These are phyloP conservation scores for Parnassius orleans DNA, from an alignment of 2,888 invertebrate species.

Conservation along the genomic window DNA sequence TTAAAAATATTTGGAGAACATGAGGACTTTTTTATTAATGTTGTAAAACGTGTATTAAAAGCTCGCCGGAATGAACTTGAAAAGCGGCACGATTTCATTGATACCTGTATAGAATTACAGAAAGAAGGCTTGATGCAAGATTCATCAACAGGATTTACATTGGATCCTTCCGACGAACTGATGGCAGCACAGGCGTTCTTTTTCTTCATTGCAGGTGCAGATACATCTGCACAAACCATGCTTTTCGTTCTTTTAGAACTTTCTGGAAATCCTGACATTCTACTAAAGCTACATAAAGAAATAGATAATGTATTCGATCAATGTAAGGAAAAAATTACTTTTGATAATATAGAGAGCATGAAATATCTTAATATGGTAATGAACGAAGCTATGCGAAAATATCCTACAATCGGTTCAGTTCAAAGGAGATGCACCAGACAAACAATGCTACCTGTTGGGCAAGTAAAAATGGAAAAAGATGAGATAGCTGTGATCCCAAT, in stretches of 20 bases:
- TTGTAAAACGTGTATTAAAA: constrained; percentile 36
- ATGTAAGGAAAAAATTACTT: constrained; percentile 46
- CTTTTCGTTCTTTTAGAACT: no score
- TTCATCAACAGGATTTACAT: constrained; percentile 7
- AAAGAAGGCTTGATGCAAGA: constrained; percentile 32
- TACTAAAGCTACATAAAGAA: constrained; percentile 45
- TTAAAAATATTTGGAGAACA: no score
- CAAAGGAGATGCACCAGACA: constrained; percentile 48
- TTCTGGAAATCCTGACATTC: constrained; percentile 48
- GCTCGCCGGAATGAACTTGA: constrained; percentile 36
- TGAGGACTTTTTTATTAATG: no score
- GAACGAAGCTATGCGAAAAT: constrained; percentile 64
- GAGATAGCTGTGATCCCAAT: constrained; percentile 35
- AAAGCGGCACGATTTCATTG: constrained; percentile 38
- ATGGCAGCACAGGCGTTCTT: no score
- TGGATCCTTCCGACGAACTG: no score
- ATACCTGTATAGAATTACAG: constrained; percentile 37
- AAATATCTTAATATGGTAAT: constrained; percentile 55
- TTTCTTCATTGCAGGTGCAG: no score
- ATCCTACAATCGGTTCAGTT: constrained; percentile 58
- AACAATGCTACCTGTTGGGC: constrained; percentile 49
- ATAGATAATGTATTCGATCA: constrained; percentile 46
- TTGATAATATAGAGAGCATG: constrained; percentile 50
- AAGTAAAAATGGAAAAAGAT: constrained; percentile 41
- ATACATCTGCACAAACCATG: no score